Evolutionary conservation across 2,797 vertebrate genomes (phyloP).

Genomic region (Chelon labrosus): DNA sequence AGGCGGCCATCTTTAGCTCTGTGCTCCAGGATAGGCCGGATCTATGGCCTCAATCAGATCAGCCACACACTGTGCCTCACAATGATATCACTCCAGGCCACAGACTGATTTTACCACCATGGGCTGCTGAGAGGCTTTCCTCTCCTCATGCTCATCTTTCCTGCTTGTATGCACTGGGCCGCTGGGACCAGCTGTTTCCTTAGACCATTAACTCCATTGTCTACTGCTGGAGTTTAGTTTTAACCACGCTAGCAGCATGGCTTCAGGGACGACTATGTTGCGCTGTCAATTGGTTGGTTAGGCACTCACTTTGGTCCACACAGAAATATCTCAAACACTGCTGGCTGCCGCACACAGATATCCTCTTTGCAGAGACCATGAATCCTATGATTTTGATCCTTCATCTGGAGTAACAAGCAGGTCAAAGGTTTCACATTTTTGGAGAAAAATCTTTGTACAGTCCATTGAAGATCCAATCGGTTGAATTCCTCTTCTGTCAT

Average conservation of each 20-base stretch:
- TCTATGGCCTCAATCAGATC: constrained; percentile 39
- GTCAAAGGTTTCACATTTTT: no score
- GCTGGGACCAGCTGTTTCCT: constrained; percentile 4
- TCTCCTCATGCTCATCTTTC: constrained; percentile 14
- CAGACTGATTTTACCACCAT: constrained; percentile 23
- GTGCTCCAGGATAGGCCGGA: constrained; percentile 22
- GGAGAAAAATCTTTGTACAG: no score
- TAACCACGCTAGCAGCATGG: not conserved
- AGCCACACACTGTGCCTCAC: constrained; percentile 28
- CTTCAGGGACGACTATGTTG: not conserved
- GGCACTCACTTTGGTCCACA: not conserved
- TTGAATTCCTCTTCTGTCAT: no score
- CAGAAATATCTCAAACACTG: constrained; percentile 4
- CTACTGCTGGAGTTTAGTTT: not conserved
- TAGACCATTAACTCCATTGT: not conserved
- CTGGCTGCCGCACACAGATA: not conserved
- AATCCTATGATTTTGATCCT: no score
- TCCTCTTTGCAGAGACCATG: no score
- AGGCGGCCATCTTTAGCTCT: constrained; percentile 34
- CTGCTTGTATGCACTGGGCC: not conserved
- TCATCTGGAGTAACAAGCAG: no score
- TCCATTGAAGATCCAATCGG: no score
- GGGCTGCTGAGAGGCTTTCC: constrained; percentile 6
- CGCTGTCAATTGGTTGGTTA: not conserved
- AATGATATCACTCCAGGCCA: constrained; percentile 29